Evolutionary conservation across 2,888 invertebrate genomes (phyloP).

Genomic region (Entomobrya multifasciata): DNA sequence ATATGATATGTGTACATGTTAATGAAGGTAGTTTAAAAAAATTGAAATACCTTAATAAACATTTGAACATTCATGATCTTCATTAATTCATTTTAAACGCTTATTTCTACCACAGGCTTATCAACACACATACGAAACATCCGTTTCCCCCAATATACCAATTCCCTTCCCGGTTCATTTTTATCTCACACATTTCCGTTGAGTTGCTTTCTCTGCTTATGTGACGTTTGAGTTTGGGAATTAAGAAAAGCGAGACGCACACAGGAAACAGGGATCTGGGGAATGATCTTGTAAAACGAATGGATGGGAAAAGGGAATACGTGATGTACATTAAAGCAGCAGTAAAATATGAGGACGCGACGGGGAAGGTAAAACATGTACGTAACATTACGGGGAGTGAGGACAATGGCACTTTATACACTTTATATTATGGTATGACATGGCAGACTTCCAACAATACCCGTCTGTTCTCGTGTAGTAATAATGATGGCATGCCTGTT

Average conservation of each 20-base stretch:
- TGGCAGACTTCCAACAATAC: too few species aligned
- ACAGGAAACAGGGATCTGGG: slow-evolving; percentile 1
- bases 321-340: background rate
- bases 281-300: background rate
- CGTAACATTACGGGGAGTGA: too few species aligned
- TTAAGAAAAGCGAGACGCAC: background rate
- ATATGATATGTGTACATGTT: too few species aligned
- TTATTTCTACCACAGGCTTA: background rate
- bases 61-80: too few species aligned
- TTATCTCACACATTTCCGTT: slow-evolving; percentile 3
- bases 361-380: background rate
- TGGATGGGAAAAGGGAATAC: background rate
- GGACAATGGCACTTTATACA: too few species aligned
- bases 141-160: background rate
- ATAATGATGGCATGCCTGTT: too few species aligned
- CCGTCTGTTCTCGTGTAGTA: too few species aligned
- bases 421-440: too few species aligned
- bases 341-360: background rate
- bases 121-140: background rate
- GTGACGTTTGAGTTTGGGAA: background rate
- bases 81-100: too few species aligned
- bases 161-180: background rate
- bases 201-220: background rate
- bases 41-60: too few species aligned
- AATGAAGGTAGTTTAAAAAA: too few species aligned